Evolutionary conservation across 2,797 vertebrate species (phyloP), one percentile per base, ranked within the genome.

Genomic region (Salarias fasciatus): DNA sequence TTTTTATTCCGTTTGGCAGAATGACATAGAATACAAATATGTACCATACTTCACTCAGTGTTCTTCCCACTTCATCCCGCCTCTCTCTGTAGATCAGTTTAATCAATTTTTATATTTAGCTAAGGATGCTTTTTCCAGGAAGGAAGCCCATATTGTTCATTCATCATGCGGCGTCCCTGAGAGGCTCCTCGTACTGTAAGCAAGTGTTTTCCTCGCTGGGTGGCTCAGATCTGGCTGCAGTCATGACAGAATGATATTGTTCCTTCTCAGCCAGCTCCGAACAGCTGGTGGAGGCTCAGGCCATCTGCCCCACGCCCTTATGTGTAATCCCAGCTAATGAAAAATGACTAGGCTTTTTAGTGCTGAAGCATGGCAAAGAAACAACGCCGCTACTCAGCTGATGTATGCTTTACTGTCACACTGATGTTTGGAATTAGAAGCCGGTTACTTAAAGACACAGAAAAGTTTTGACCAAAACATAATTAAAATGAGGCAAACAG

Each of bases 251-350:
- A 76, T 60, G 57, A 88, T 84, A 85, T 87, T 89, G 89, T 90
- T 87, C 45, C 5, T 51, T 52, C 54, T 72, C 72, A 60, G 82
- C 71, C 79, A 56, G 75, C 77, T 82, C 80, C 61, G 56, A 85
- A 84, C 90, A 91, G 88, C 88, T 91, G 88, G 30, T 83, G 12
- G 7, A 45, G 68, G 24, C 68, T 31, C 69, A 74, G 66, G 70
- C 84, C 89, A 86, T 89, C 90, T 89, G 88, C 70, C 80, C 14
- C 68, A 28, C 66, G 43, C 69, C 66, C 79, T 70, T 5, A 40
- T 77, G 70, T 77, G 88, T 86, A 87, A 88, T 85, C 79, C 82
- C 63, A 81, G 86, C 79, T 84, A 84, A 91, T 89, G 83, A 83
- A 87, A 91, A 82, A 82, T 85, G 68, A 86, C 68, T 58, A 5